A percentile compares a stretch with the other conserved stretches of the same genome.
Conservation (phyloP, 53 echinoderm and acorn worm genomes). For the Echinometra lucunter region DNA sequence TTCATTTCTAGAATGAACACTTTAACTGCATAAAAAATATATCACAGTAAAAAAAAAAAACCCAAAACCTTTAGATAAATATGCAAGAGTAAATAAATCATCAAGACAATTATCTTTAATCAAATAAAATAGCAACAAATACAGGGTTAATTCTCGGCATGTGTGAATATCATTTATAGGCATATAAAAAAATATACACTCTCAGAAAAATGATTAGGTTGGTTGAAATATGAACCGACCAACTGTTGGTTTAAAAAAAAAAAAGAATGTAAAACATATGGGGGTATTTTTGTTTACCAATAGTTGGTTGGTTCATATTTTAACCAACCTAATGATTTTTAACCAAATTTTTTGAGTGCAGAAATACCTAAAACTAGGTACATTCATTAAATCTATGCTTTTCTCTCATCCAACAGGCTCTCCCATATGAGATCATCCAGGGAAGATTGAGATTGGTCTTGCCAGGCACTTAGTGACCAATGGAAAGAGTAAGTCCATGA, state of each 20-base stretch:
- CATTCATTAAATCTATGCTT: constrained; percentile 15
- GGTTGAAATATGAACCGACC: too few species aligned
- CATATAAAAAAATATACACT: too few species aligned
- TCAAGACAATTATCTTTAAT: neutral
- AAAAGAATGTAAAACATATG: too few species aligned
- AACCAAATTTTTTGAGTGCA: too few species aligned
- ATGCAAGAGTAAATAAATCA: neutral
- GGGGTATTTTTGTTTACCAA: too few species aligned
- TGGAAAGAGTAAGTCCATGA: neutral
- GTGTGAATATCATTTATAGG: neutral
- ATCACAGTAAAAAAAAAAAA: neutral
- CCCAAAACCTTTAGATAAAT: too few species aligned
- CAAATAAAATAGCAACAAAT: neutral
- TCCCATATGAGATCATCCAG: neutral
- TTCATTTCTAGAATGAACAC: too few species aligned
- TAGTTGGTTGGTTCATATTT: too few species aligned
- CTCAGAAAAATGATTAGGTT: too few species aligned
- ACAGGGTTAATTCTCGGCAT: neutral
- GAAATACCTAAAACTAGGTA: neutral
- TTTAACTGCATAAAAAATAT: too few species aligned
- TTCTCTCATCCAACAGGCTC: neutral
- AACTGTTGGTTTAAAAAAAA: neutral
- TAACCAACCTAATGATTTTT: too few species aligned
- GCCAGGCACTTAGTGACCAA: neutral
- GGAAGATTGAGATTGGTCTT: neutral